Evolutionary conservation across 2,888 invertebrate species (phyloP).

Genomic region (Sthenelais limicola): DNA sequence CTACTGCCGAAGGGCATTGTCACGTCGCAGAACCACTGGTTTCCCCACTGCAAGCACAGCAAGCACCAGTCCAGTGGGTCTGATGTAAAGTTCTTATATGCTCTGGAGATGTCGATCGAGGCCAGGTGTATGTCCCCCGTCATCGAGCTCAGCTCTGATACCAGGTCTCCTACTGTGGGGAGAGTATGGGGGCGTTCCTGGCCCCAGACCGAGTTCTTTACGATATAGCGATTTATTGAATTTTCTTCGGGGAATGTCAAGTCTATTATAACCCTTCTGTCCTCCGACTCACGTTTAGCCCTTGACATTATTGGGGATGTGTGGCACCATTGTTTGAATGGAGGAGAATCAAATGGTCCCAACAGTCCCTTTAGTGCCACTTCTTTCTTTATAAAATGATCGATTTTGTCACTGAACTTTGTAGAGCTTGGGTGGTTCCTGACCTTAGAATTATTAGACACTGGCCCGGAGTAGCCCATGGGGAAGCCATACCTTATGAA

Average conservation of each 20-base stretch:
- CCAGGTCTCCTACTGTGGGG: not conserved
- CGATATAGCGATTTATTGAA: not conserved
- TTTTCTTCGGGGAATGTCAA: not conserved
- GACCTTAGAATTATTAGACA: not conserved
- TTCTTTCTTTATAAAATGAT: not conserved
- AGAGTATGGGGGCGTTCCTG: not conserved
- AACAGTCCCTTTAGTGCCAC: not conserved
- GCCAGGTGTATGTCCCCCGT: not conserved
- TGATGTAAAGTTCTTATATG: slow-evolving; percentile 24
- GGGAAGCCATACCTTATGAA: slow-evolving; percentile 7
- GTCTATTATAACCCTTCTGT: slow-evolving; percentile 7
- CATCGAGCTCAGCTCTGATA: not conserved
- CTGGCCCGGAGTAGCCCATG: not conserved
- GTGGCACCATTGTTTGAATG: not conserved
- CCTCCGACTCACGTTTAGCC: not conserved
- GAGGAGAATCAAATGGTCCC: not conserved
- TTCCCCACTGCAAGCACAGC: not conserved
- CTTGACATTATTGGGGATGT: not conserved
- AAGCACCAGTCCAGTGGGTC: slow-evolving; percentile 1
- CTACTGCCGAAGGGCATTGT: too few relatives aligned
- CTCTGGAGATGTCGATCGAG: not conserved
- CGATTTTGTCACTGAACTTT: not conserved
- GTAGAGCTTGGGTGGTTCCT: slow-evolving; percentile 1
- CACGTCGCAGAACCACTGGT: too few relatives aligned
- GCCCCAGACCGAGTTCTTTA: slow-evolving; percentile 2